Conservation (phyloP, 2,113 vertebrate species). For the Eudorcas thomsonii region DNA sequence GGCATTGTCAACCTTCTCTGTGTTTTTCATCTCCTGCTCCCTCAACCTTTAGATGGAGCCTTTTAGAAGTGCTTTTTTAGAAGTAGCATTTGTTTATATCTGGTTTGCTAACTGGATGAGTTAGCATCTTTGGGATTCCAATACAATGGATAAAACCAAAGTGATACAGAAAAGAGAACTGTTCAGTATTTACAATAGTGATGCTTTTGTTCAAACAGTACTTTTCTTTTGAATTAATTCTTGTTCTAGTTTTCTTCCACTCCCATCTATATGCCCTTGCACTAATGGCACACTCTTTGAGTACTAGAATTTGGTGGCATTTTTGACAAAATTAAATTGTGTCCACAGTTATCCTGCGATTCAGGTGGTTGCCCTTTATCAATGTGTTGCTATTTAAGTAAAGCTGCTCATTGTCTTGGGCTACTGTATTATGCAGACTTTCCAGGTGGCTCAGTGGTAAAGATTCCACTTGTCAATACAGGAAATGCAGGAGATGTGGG, state of each 20-base stretch:
- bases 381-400: not conserved
- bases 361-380: not conserved
- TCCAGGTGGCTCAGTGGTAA: not conserved
- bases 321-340: constrained; percentile 28
- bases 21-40: not conserved
- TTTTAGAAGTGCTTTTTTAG: constrained; percentile 14
- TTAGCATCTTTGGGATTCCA: not conserved
- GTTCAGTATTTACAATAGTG: not conserved
- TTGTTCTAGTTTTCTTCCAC: constrained; percentile 6
- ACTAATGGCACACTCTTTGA: not conserved
- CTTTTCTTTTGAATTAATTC: constrained; percentile 30
- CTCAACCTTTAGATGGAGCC: not conserved
- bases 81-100: constrained; percentile 47
- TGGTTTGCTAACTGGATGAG: constrained; percentile 20
- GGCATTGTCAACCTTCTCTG: not conserved
- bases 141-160: not conserved
- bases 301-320: not conserved
- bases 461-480: not conserved
- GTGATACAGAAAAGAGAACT: constrained; percentile 18
- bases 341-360: not conserved
- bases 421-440: not conserved
- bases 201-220: constrained; percentile 10
- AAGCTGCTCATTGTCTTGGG: not conserved
- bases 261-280: not conserved
- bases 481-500: not conserved